phyloP scores from a whole-genome alignment of 2,797 vertebrate species.

The Parotocinclus haroldoi region DNA sequence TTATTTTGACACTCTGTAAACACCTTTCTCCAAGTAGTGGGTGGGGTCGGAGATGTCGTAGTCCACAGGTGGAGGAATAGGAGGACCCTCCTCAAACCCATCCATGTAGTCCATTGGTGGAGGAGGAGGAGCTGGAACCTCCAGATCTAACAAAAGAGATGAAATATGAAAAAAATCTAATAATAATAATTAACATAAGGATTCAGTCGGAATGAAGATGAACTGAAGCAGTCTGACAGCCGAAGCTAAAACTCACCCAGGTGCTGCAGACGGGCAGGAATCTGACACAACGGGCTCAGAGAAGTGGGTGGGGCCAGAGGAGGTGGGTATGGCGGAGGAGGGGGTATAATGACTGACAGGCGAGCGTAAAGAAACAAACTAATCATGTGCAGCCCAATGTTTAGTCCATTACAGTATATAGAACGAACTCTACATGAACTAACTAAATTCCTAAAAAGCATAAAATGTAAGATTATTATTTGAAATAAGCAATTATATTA shows the following conservation, averaged over 20 bases:
- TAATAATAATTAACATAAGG: neutral
- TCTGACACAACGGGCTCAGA: slow-evolving; percentile 47
- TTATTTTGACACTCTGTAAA: no score
- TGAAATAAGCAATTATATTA: no score
- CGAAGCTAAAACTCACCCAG: slow-evolving; percentile 62
- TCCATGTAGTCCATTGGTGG: slow-evolving; percentile 47
- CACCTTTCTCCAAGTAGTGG: slow-evolving; percentile 67
- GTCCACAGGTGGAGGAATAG: slow-evolving; percentile 67
- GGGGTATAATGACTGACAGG: slow-evolving; percentile 68
- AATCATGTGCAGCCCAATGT: neutral
- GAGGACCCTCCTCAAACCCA: slow-evolving; percentile 56
- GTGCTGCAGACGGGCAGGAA: slow-evolving; percentile 68
- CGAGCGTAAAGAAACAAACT: slow-evolving; percentile 32
- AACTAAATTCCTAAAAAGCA: no score
- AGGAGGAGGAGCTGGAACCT: slow-evolving; percentile 59
- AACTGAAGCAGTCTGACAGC: neutral
- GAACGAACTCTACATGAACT: no score
- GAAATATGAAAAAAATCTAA: neutral
- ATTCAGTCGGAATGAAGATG: no score
- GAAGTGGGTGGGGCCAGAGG: slow-evolving; percentile 49
- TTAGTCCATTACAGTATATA: no score
- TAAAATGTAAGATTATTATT: no score
- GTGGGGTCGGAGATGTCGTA: slow-evolving; percentile 51
- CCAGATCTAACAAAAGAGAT: slow-evolving; percentile 56
- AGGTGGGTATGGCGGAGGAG: slow-evolving; percentile 54